These are phyloP conservation scores for Lacerta bilineata DNA, from an alignment of 2,797 vertebrate species.

Conservation along the genomic window DNA sequence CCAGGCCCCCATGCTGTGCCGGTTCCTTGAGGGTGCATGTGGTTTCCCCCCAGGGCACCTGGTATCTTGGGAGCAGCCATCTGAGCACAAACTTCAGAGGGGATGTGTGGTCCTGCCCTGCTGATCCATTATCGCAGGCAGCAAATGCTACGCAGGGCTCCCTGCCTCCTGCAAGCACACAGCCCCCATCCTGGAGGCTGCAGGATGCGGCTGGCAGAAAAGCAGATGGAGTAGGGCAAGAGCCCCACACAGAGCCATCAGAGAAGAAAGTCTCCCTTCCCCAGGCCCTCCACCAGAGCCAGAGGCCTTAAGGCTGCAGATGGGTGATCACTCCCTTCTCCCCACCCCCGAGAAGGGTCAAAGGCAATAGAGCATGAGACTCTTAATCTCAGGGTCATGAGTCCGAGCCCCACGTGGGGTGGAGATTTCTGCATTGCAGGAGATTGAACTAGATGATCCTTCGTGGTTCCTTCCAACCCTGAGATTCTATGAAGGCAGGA, in stretches of 20 bases:
- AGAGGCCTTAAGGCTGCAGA: background rate
- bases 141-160: too few relatives aligned
- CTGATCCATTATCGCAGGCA: background rate
- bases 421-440: too few relatives aligned
- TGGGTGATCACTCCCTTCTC: background rate
- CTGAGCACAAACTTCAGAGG: background rate
- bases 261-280: background rate
- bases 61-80: background rate
- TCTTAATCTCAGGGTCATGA: too few relatives aligned
- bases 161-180: background rate
- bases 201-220: too few relatives aligned
- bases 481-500: too few relatives aligned
- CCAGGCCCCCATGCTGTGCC: background rate
- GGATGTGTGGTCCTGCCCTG: background rate
- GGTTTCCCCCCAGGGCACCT: conserved; percentile 49
- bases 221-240: background rate
- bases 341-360: too few relatives aligned
- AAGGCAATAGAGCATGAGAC: too few relatives aligned
- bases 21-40: conserved; percentile 29
- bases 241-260: background rate
- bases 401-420: too few relatives aligned
- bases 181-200: background rate
- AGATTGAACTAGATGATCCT: too few relatives aligned
- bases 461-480: too few relatives aligned
- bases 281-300: too few relatives aligned